Evolutionary conservation across 2,113 vertebrate genomes (phyloP).

Genomic region (Neotragus moschatus): DNA sequence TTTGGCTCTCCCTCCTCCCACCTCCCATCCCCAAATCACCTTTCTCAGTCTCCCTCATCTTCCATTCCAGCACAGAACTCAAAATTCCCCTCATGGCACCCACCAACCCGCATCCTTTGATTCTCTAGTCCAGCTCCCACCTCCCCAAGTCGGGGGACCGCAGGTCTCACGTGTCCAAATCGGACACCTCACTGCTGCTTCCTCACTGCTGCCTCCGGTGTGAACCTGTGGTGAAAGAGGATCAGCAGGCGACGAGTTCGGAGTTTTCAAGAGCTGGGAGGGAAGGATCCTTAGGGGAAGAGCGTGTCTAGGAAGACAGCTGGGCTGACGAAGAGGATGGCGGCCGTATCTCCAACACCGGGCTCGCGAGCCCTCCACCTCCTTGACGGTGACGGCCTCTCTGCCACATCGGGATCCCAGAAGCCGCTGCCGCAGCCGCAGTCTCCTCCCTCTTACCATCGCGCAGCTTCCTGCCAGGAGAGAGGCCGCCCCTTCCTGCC

Average conservation of each 20-base stretch:
- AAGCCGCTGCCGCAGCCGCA: background rate
- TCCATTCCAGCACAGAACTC: conserved; percentile 61
- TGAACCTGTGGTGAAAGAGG: background rate
- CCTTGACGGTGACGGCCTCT: conserved; percentile 80
- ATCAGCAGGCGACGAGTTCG: background rate
- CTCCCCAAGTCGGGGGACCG: conserved; percentile 57
- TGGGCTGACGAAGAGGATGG: background rate
- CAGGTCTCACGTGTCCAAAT: conserved; percentile 77
- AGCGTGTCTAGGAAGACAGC: background rate
- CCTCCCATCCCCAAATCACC: background rate
- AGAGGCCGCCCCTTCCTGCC: conserved; percentile 61
- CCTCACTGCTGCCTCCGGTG: background rate
- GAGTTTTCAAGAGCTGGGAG: background rate
- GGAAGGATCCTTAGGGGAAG: background rate
- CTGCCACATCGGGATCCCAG: conserved; percentile 74
- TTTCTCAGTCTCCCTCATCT: background rate
- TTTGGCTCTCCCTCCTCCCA: background rate
- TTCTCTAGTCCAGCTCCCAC: conserved; percentile 76
- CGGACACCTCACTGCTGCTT: background rate
- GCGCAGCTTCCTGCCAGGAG: conserved; percentile 51
- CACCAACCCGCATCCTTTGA: conserved; percentile 57
- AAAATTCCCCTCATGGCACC: conserved; percentile 62
- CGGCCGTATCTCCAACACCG: background rate
- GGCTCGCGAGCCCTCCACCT: background rate
- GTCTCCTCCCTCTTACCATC: conserved; percentile 57